phyloP scores from a whole-genome alignment of 1,140 invertebrate species.

The Drosophila auraria region DNA sequence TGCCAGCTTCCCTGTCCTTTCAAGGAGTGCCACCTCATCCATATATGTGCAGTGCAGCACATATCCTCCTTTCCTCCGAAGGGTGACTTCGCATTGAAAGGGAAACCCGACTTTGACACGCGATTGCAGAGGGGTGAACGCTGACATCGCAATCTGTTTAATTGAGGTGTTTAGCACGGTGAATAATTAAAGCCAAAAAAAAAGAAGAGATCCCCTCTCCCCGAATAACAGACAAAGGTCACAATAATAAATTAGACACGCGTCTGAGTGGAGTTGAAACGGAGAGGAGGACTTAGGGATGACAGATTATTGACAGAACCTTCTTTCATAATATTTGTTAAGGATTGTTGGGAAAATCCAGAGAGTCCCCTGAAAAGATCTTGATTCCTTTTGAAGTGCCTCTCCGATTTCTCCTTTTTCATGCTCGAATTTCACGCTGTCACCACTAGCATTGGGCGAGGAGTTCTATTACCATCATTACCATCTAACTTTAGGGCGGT shows the following conservation, averaged over 20 bases:
- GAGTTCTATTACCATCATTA: slow-evolving; percentile 39
- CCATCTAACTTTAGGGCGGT: slow-evolving; percentile 17
- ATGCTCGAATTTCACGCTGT: slow-evolving; percentile 30
- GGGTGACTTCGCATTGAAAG: slow-evolving; percentile 40
- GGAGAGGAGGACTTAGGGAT: slow-evolving; percentile 25
- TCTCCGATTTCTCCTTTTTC: slow-evolving; percentile 12
- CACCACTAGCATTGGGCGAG: slow-evolving; percentile 11
- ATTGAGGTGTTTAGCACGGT: slow-evolving; percentile 78
- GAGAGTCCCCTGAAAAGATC: not conserved
- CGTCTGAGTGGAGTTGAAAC: slow-evolving; percentile 52
- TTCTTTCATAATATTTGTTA: not conserved
- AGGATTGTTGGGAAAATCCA: not conserved
- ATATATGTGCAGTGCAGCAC: slow-evolving; percentile 34
- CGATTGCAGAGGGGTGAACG: slow-evolving; percentile 23
- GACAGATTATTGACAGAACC: not conserved
- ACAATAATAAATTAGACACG: slow-evolving; percentile 77
- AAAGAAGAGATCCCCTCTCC: slow-evolving; percentile 14
- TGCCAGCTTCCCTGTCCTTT: not conserved
- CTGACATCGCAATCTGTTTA: slow-evolving; percentile 71
- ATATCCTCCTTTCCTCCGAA: slow-evolving; percentile 27
- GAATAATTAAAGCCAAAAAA: slow-evolving; percentile 65
- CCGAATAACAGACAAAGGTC: slow-evolving; percentile 62
- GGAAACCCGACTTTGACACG: slow-evolving; percentile 58
- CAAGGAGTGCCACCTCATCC: slow-evolving; percentile 51
- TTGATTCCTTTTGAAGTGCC: not conserved